phyloP scores from a whole-genome alignment of 2,888 invertebrate genomes.

The Thera britannica region DNA sequence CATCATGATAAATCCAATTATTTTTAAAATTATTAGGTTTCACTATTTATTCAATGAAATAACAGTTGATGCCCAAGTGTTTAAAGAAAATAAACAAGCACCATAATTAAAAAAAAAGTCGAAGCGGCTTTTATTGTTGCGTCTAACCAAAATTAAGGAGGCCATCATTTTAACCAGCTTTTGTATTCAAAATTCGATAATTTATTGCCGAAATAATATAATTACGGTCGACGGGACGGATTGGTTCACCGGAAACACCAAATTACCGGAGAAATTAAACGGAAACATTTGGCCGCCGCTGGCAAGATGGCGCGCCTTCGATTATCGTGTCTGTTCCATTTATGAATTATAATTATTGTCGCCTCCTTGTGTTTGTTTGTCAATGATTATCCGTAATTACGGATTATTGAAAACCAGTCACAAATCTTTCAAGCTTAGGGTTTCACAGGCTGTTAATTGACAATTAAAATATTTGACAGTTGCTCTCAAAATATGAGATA shows the following conservation, averaged over 20 bases:
- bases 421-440: not conserved
- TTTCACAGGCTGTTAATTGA: no score
- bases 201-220: constrained; percentile 85
- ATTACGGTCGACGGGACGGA: constrained; percentile 82
- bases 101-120: constrained; percentile 30
- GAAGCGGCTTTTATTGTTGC: constrained; percentile 55
- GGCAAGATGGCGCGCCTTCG: constrained; percentile 80
- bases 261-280: constrained; percentile 85
- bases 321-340: constrained; percentile 79
- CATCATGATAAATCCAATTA: not conserved
- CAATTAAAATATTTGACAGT: no score
- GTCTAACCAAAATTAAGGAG: constrained; percentile 74
- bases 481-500: no score
- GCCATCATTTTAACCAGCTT: constrained; percentile 73
- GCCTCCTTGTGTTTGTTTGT: constrained; percentile 67
- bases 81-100: constrained; percentile 22
- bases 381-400: constrained; percentile 48
- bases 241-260: constrained; percentile 82
- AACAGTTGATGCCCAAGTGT: constrained; percentile 17
- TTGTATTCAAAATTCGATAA: constrained; percentile 83
- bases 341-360: constrained; percentile 76
- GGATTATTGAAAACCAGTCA: constrained; percentile 32
- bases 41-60: constrained; percentile 9
- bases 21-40: constrained; percentile 4
- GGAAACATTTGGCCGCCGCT: constrained; percentile 85